Conservation (phyloP, 2,113 vertebrate genomes). For the Cnemophilus loriae region DNA sequence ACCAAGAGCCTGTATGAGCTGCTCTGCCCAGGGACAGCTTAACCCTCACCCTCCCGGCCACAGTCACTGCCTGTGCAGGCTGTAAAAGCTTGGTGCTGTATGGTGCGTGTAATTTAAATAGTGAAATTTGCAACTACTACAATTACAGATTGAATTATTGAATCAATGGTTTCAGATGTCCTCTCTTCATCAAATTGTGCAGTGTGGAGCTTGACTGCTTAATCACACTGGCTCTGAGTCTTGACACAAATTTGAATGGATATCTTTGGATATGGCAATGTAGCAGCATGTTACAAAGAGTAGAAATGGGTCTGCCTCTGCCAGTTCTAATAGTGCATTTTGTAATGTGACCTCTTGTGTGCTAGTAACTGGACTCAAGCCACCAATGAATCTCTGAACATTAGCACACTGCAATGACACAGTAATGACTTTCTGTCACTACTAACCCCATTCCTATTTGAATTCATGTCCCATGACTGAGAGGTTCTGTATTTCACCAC, state of each 20-base stretch:
- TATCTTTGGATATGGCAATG: neutral
- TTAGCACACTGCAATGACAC: conserved; percentile 19
- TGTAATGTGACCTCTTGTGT: neutral
- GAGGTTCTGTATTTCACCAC: conserved; percentile 41
- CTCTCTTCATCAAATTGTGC: neutral
- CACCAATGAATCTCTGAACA: conserved; percentile 33
- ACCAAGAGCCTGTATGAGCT: neutral
- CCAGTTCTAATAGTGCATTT: neutral
- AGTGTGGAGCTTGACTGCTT: neutral
- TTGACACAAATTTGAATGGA: neutral
- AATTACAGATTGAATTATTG: neutral
- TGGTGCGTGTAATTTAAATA: neutral
- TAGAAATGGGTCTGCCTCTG: neutral
- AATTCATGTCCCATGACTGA: conserved; percentile 48
- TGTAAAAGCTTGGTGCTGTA: neutral
- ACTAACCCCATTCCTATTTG: conserved; percentile 31
- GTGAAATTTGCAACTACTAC: neutral
- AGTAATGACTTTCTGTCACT: conserved; percentile 66
- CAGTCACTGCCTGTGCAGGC: neutral
- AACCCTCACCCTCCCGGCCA: neutral
- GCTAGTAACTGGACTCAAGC: neutral
- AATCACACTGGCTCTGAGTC: neutral
- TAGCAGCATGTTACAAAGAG: neutral
- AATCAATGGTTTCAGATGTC: neutral
- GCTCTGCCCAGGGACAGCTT: neutral